Evolutionary conservation across 2,888 invertebrate genomes (phyloP).

Genomic region (Tyria jacobaeae): DNA sequence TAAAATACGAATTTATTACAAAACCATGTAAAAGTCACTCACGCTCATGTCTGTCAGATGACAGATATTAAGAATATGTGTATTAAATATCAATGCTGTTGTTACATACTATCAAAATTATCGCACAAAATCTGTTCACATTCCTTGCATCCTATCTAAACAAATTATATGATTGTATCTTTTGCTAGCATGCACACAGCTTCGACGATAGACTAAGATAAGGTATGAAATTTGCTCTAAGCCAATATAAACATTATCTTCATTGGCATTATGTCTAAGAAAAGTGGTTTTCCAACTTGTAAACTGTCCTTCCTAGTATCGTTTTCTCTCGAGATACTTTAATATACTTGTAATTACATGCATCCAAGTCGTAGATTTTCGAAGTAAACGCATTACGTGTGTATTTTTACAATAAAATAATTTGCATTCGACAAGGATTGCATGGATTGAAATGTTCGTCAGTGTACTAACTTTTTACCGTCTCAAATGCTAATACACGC

Average conservation of each 20-base stretch:
- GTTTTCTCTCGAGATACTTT: conserved; percentile 5
- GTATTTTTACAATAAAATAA: conserved; percentile 50
- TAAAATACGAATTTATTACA: too few relatives aligned
- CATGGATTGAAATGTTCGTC: conserved; percentile 32
- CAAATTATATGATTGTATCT: conserved; percentile 1
- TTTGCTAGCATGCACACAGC: not conserved
- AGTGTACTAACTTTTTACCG: conserved; percentile 38
- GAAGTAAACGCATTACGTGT: conserved; percentile 48
- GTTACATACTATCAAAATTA: conserved; percentile 6
- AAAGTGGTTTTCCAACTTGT: conserved; percentile 1
- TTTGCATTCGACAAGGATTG: conserved; percentile 39
- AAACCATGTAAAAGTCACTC: too few relatives aligned
- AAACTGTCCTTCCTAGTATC: not conserved
- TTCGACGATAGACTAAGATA: conserved; percentile 5
- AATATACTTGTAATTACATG: conserved; percentile 54
- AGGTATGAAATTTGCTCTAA: not conserved
- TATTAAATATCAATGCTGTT: not conserved
- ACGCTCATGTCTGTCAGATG: too few relatives aligned
- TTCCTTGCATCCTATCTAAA: not conserved
- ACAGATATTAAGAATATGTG: not conserved
- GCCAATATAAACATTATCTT: conserved; percentile 8
- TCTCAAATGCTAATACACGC: conserved; percentile 42
- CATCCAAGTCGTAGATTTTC: conserved; percentile 48
- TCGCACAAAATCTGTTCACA: not conserved
- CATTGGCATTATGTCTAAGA: not conserved